phyloP scores from a whole-genome alignment of 2,113 vertebrate species.

The Erpornis zantholeuca region DNA sequence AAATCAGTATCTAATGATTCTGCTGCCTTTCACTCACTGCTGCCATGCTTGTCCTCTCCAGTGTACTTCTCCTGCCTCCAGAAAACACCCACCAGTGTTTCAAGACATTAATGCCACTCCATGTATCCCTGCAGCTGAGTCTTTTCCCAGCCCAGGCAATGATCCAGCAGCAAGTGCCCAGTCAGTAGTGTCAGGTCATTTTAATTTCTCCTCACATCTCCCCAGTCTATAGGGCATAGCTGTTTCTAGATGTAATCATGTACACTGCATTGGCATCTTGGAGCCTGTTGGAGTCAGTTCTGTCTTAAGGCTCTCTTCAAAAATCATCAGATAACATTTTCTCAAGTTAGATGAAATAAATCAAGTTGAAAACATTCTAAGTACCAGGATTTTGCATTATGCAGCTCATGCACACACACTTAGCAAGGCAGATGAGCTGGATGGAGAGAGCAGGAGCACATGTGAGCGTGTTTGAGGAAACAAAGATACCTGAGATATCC shows the following conservation, averaged over 20 bases:
- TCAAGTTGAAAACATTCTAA: conserved; percentile 3
- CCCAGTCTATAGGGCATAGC: conserved; percentile 28
- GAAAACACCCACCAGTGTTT: conserved; percentile 38
- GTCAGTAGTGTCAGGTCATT: conserved; percentile 27
- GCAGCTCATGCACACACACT: not conserved
- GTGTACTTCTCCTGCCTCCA: conserved; percentile 5
- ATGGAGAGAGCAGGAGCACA: not conserved
- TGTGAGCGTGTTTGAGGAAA: not conserved
- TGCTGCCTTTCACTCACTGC: not conserved
- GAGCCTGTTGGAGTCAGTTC: not conserved
- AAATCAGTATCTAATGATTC: not conserved
- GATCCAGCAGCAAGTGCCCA: conserved; percentile 39
- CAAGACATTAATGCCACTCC: conserved; percentile 9
- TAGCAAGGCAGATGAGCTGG: not conserved
- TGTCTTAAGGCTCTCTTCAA: conserved; percentile 59
- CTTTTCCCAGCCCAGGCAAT: conserved; percentile 10
- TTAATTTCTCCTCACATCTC: conserved; percentile 16
- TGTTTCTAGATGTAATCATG: conserved; percentile 15
- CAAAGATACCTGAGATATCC: not conserved
- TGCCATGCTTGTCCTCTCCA: not conserved
- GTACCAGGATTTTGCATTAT: not conserved
- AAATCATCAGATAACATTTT: conserved; percentile 44
- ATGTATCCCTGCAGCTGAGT: conserved; percentile 20
- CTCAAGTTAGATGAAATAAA: conserved; percentile 45
- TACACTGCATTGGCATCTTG: conserved; percentile 11